These are phyloP conservation scores for Cataglyphis cursor DNA, from an alignment of 2,888 invertebrate genomes.

Conservation along the genomic window DNA sequence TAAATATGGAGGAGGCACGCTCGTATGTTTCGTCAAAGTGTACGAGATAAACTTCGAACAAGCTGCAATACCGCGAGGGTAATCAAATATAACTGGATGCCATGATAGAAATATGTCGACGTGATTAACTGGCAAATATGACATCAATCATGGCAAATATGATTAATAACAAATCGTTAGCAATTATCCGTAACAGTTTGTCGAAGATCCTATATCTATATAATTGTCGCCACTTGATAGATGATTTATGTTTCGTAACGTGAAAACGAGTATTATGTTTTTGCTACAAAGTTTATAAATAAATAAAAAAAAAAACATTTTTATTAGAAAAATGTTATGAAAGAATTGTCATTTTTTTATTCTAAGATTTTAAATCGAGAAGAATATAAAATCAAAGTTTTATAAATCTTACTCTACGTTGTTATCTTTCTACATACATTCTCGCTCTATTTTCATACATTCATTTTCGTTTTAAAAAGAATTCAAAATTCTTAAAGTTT, in stretches of 20 bases:
- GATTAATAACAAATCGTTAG: conserved; percentile 1
- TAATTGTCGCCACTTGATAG: conserved; percentile 8
- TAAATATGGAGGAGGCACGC: conserved; percentile 13
- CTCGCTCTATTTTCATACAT: neutral
- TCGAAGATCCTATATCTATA: neutral
- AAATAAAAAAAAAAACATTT: neutral
- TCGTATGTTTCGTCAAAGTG: conserved; percentile 1
- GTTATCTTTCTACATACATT: neutral
- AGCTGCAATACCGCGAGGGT: neutral
- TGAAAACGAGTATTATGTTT: neutral
- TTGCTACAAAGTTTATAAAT: neutral
- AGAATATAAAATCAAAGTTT: neutral
- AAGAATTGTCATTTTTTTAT: neutral
- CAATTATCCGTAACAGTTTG: conserved; percentile 2
- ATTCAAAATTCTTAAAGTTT: neutral
- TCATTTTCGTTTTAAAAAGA: neutral
- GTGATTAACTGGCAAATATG: neutral
- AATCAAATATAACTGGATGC: conserved; percentile 16
- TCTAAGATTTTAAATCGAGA: neutral
- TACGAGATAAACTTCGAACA: conserved; percentile 16
- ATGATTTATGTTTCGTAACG: conserved; percentile 24
- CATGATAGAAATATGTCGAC: conserved; percentile 1
- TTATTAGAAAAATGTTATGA: neutral
- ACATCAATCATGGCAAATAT: neutral
- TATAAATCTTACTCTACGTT: neutral